A percentile compares a stretch with the other conserved stretches of the same genome.
Evolutionary conservation across 2,113 vertebrate genomes (phyloP).

Genomic region (Silurus meridionalis): DNA sequence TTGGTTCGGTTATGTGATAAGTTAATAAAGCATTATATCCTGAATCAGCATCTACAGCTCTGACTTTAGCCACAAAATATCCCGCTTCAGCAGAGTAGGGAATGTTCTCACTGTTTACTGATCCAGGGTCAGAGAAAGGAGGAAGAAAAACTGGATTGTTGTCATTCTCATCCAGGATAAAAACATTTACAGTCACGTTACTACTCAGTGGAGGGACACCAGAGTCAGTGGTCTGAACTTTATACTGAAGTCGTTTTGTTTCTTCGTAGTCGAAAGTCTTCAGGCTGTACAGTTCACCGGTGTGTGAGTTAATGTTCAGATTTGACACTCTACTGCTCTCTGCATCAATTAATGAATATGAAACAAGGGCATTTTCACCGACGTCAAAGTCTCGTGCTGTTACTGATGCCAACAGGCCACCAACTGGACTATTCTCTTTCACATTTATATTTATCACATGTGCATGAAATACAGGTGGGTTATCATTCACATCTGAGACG

Average conservation of each 20-base stretch:
- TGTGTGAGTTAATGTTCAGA: conserved; percentile 65
- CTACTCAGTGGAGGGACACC: conserved; percentile 49
- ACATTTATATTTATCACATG: conserved; percentile 66
- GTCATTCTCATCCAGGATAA: conserved; percentile 20
- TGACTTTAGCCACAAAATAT: no score
- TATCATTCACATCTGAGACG: conserved; percentile 80
- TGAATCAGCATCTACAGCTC: no score
- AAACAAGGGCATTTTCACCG: conserved; percentile 69
- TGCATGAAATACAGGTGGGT: conserved; percentile 71
- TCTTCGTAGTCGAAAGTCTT: conserved; percentile 66
- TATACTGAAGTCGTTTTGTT: conserved; percentile 60
- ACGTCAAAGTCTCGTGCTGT: conserved; percentile 41
- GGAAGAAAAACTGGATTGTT: conserved; percentile 12
- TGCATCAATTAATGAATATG: conserved; percentile 71
- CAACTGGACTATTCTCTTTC: conserved; percentile 74
- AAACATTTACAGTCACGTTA: conserved; percentile 35
- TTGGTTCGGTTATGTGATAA: no score
- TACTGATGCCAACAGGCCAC: conserved; percentile 12
- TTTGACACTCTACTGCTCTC: conserved; percentile 63
- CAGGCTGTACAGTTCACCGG: conserved; percentile 63
- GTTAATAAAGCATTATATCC: no score
- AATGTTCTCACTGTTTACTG: conserved; percentile 48
- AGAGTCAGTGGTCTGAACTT: conserved; percentile 60
- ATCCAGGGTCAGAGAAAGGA: conserved; percentile 60
- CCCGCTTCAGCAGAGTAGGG: conserved; percentile 49